Evolutionary conservation across 2,113 vertebrate species (phyloP).

Genomic region (Cyphomyrus discorhynchus): DNA sequence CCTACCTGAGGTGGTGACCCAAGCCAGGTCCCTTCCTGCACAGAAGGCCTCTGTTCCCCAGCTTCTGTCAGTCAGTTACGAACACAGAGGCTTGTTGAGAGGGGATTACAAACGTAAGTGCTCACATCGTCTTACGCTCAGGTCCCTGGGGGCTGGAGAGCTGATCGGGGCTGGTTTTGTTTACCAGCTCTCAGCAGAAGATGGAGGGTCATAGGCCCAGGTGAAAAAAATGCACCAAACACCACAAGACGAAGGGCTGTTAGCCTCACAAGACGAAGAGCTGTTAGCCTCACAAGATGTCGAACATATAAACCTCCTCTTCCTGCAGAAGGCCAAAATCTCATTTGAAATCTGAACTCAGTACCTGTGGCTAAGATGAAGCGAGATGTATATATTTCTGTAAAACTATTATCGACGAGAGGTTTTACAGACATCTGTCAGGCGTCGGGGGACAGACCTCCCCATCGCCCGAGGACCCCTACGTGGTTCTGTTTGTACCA

Average conservation of each 20-base stretch:
- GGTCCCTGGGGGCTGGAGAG: neutral
- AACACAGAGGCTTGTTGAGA: constrained; percentile 3
- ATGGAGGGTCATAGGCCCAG: neutral
- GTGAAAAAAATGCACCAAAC: neutral
- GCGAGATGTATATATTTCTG: neutral
- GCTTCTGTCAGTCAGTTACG: neutral
- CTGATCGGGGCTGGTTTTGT: neutral
- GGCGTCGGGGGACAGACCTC: neutral
- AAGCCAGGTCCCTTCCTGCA: neutral
- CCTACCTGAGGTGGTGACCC: neutral
- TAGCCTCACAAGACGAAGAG: neutral
- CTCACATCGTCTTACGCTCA: neutral
- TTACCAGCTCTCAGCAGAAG: neutral
- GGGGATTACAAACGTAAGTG: neutral
- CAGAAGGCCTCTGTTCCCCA: neutral
- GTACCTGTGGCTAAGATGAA: neutral
- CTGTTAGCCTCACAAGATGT: neutral
- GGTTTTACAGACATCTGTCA: neutral
- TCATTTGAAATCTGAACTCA: neutral
- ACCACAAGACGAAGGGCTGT: neutral
- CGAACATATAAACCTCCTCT: neutral
- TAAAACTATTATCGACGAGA: neutral
- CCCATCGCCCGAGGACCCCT: neutral
- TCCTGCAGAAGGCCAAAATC: neutral
- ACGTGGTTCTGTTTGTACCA: neutral